phyloP scores from a whole-genome alignment of 2,888 invertebrate genomes.

The Tiphia femorata region DNA sequence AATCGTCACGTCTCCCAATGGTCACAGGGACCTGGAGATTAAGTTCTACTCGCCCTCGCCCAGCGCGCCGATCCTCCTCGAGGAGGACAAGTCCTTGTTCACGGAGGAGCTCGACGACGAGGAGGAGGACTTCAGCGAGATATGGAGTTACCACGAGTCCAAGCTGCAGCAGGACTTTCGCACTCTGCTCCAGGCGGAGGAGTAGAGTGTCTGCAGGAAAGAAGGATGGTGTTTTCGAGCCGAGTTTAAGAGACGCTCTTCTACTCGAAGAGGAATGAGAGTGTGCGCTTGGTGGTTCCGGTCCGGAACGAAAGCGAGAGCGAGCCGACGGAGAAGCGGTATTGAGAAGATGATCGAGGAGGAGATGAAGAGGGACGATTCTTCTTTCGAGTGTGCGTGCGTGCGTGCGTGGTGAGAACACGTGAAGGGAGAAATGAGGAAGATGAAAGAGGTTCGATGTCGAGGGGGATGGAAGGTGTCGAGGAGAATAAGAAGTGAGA shows the following conservation, averaged over 20 bases:
- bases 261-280: neutral
- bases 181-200: conserved; percentile 63
- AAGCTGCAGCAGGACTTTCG: conserved; percentile 65
- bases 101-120: conserved; percentile 48
- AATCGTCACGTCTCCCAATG: conserved; percentile 83
- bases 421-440: too few species aligned
- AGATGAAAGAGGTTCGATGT: too few species aligned
- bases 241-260: too few species aligned
- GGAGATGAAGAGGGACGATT: neutral
- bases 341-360: neutral
- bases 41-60: conserved; percentile 80
- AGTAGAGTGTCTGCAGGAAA: too few species aligned
- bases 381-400: neutral
- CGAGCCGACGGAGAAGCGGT: neutral
- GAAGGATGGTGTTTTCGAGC: neutral
- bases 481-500: too few species aligned
- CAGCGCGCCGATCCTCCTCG: conserved; percentile 60
- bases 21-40: conserved; percentile 83
- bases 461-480: too few species aligned
- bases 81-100: conserved; percentile 50
- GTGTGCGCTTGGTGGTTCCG: too few species aligned
- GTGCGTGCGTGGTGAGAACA: too few species aligned
- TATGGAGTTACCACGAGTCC: conserved; percentile 66
- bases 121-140: conserved; percentile 61
- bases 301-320: neutral